These are phyloP conservation scores for Myotis pilosus DNA, from an alignment of 2,797 vertebrate genomes.

Conservation along the genomic window DNA sequence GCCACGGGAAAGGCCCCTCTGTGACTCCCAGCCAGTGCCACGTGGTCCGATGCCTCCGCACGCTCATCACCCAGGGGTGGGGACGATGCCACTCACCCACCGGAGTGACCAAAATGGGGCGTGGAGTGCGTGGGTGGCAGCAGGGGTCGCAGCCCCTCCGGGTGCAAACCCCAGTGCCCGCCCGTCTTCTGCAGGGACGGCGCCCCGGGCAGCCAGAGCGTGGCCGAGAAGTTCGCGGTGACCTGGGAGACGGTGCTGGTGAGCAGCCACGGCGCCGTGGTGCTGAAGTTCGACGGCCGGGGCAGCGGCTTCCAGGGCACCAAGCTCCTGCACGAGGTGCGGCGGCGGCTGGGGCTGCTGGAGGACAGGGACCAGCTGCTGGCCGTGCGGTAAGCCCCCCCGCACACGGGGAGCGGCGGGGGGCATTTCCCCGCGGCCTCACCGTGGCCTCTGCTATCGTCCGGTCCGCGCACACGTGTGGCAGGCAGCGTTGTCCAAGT, in stretches of 20 bases:
- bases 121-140: rapidly evolving
- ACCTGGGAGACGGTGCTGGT: conserved; percentile 95
- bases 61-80: rapidly evolving
- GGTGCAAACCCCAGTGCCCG: background rate
- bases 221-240: conserved; percentile 92
- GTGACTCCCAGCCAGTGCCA: no score
- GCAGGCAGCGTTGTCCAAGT: rapidly evolving
- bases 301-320: conserved; percentile 97
- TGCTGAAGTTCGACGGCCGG: conserved; percentile 93
- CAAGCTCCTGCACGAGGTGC: conserved; percentile 93
- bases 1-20: no score
- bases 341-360: conserved; percentile 87
- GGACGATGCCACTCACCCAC: background rate
- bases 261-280: conserved; percentile 92
- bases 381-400: conserved; percentile 88
- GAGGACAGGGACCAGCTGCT: conserved; percentile 94
- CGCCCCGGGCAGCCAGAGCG: conserved; percentile 93
- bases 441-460: rapidly evolving
- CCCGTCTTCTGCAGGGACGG: conserved; percentile 87
- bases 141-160: background rate
- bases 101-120: background rate
- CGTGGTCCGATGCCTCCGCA: background rate
- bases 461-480: rapidly evolving
- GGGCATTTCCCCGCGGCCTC: rapidly evolving
- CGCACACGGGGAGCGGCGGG: background rate